Percentiles rank a stretch among this genome's conserved stretches.
These are phyloP conservation scores for Druon quercuslanigerum DNA, from an alignment of 1,140 invertebrate species.

Conservation along the genomic window DNA sequence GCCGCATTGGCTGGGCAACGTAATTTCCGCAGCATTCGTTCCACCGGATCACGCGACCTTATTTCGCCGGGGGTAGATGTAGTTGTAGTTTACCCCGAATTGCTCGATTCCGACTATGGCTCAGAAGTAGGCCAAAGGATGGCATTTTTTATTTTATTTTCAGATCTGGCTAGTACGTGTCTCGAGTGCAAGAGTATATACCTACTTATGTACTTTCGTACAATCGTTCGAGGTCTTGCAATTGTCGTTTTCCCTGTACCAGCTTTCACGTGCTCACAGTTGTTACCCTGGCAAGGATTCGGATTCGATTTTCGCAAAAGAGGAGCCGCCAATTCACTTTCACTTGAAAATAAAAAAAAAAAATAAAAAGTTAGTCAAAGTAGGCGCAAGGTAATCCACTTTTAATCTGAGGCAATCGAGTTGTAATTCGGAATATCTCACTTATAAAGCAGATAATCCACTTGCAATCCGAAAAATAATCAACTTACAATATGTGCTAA, in stretches of 20 bases:
- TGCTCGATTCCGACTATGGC: background rate
- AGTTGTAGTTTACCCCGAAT: constrained; percentile 16
- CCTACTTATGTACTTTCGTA: constrained; percentile 46
- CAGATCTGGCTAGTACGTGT: constrained; percentile 47
- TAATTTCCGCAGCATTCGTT: constrained; percentile 20
- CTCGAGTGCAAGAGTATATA: constrained; percentile 46
- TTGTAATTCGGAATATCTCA: too few species aligned
- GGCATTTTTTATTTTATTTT: constrained; percentile 57
- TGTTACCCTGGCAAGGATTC: constrained; percentile 47
- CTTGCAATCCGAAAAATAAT: too few species aligned
- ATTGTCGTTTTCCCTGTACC: constrained; percentile 52
- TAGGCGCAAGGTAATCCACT: too few species aligned
- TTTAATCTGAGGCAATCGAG: too few species aligned
- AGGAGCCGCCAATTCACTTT: constrained; percentile 47
- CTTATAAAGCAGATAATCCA: too few species aligned
- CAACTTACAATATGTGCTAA: too few species aligned
- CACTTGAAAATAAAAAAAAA: constrained; percentile 22
- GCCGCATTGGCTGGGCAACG: background rate
- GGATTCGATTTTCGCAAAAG: constrained; percentile 60
- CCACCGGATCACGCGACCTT: constrained; percentile 2
- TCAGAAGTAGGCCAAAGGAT: constrained; percentile 24
- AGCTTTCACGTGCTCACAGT: constrained; percentile 48
- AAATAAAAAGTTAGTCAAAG: background rate
- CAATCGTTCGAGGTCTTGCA: constrained; percentile 22
- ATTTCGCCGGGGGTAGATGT: background rate